Evolutionary conservation across 2,888 invertebrate species (phyloP).

Genomic region (Sussaba pulchella): DNA sequence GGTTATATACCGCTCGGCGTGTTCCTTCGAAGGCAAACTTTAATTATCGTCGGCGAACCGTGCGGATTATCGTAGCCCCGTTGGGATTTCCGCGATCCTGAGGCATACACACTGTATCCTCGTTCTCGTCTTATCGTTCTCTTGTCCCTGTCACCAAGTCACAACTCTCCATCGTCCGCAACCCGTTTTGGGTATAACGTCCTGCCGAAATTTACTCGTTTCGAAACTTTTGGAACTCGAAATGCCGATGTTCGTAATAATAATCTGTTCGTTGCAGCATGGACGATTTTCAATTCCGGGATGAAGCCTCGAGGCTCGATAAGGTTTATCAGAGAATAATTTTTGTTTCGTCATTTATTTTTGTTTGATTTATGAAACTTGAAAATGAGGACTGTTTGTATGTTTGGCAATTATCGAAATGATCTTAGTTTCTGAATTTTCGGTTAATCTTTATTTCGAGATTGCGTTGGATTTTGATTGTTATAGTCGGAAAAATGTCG

Average conservation of each 20-base stretch:
- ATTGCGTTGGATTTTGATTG: too few species aligned
- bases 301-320: too few species aligned
- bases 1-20: constrained; percentile 9
- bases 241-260: constrained; percentile 32
- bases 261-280: constrained; percentile 30
- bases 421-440: too few species aligned
- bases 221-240: constrained; percentile 50
- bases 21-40: constrained; percentile 67
- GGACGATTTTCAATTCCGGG: constrained; percentile 7
- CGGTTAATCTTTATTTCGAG: too few species aligned
- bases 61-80: constrained; percentile 55
- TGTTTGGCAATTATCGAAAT: too few species aligned
- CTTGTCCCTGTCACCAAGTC: constrained; percentile 56
- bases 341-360: too few species aligned
- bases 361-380: too few species aligned
- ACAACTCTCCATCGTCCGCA: constrained; percentile 29
- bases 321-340: too few species aligned
- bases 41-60: constrained; percentile 66
- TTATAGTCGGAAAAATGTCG: too few species aligned
- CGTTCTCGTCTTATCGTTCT: constrained; percentile 52
- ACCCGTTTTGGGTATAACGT: constrained; percentile 10
- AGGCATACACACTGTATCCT: constrained; percentile 27
- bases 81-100: constrained; percentile 59
- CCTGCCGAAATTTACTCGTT: constrained; percentile 28
- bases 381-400: too few species aligned